Base-by-base conservation (phyloP, 2,888 invertebrate species). In the Campoplex nolae region DNA sequence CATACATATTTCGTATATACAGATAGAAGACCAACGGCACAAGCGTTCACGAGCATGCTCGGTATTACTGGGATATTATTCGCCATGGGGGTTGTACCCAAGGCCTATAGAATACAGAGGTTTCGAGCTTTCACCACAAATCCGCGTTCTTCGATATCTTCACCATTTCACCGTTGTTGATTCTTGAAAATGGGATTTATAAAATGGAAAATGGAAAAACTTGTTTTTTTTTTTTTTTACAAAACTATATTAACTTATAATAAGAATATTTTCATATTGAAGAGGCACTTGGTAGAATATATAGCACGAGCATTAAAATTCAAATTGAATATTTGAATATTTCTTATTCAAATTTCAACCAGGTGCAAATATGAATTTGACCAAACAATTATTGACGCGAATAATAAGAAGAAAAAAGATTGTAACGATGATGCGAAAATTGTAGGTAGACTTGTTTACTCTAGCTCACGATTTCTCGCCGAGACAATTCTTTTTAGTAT, bases 1-100 rank as follows among this genome's bases (percentile, higher is more conserved):
- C 84, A 77, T 81, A 83, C 80, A 45, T 68, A 28, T 28, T 28
- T 13, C 9, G 42, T 56, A 58, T 32, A 45, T 18, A 70, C 35
- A 45, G 3, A 45, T 35, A 54, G n/a, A 32, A 51, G 62, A 45
- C 75, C 85, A 82, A 83, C 83, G 76, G 75, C 45, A 62, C 85
- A 70, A 86, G 78, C 87, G 83, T 75, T 74, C 84, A 82, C 32
- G 51, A 18, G 65, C n/a, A 83, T 86, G 87, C 86, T 86, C 86
- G 91, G 90, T 93, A 93, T 92, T 92, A 92, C 89, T 90, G 90
- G 89, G 92, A 92, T 92, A 92, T 92, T 92, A 92, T 93, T 42
- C 68, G 16, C 80, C 79, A 58, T 58, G 28, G 23, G 58, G 65
- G 79, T 38, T n/a, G 42, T n/a, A 16, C 67, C 18, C 23, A 45